A percentile compares a stretch with the other conserved stretches of the same genome.
Evolutionary conservation across 2,888 invertebrate species (phyloP).

Genomic region (Amphipyra berbera): DNA sequence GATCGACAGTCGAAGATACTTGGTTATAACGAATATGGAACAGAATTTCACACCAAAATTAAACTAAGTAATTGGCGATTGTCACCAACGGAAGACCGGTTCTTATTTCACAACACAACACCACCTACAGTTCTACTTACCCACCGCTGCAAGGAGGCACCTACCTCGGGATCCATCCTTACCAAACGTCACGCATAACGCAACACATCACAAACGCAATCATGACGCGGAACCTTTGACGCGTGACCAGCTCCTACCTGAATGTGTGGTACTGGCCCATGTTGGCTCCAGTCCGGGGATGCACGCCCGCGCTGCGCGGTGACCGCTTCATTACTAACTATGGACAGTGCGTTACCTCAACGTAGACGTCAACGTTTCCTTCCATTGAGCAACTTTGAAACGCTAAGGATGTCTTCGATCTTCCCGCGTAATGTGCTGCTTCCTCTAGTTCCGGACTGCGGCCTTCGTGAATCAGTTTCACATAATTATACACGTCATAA

Average conservation of each 20-base stretch:
- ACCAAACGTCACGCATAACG: constrained; percentile 28
- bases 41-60: not conserved
- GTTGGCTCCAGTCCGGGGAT: constrained; percentile 43
- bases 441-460: constrained; percentile 66
- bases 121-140: constrained; percentile 31
- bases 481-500: constrained; percentile 52
- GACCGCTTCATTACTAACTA: constrained; percentile 53
- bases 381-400: constrained; percentile 68
- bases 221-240: constrained; percentile 25
- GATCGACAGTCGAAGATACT: no score
- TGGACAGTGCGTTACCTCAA: constrained; percentile 32
- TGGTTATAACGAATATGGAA: not conserved
- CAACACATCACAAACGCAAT: constrained; percentile 50
- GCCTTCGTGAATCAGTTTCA: constrained; percentile 67
- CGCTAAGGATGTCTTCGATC: constrained; percentile 40
- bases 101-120: constrained; percentile 28
- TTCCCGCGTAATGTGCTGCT: constrained; percentile 54
- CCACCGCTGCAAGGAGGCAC: constrained; percentile 18
- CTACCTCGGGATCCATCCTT: constrained; percentile 33
- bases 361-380: constrained; percentile 63
- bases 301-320: constrained; percentile 55
- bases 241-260: constrained; percentile 56
- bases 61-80: not conserved
- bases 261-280: constrained; percentile 53
- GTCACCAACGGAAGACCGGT: not conserved